A percentile compares a stretch with the other conserved stretches of the same genome.
Evolutionary conservation across 2,888 invertebrate genomes (phyloP).

Genomic region (Xanthia icteritia): DNA sequence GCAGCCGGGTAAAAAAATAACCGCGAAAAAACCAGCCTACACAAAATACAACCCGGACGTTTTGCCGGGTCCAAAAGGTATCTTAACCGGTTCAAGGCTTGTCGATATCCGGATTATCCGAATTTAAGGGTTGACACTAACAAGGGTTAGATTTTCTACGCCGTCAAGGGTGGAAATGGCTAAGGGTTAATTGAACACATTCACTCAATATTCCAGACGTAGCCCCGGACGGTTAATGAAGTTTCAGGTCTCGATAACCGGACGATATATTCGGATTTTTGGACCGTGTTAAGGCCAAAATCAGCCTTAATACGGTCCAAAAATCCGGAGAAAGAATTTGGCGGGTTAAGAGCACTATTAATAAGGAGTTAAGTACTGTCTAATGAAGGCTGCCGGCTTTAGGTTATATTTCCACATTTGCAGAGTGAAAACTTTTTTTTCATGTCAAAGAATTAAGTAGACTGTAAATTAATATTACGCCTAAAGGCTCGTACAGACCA

Average conservation of each 20-base stretch:
- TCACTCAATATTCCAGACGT: conserved; percentile 71
- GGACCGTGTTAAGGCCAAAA: conserved; percentile 33
- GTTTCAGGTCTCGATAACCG: conserved; percentile 60
- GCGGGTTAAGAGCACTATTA: conserved; percentile 9
- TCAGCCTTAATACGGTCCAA: too few relatives aligned
- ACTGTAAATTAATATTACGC: not conserved
- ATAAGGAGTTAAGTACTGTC: not conserved
- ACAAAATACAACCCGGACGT: conserved; percentile 39
- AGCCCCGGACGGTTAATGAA: conserved; percentile 59
- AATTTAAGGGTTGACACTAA: conserved; percentile 85
- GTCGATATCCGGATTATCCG: conserved; percentile 83
- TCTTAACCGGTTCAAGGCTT: conserved; percentile 79
- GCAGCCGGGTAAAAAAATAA: conserved; percentile 33
- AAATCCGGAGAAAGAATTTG: conserved; percentile 20
- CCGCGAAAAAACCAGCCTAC: conserved; percentile 42
- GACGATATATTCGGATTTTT: conserved; percentile 59
- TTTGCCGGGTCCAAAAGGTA: conserved; percentile 63
- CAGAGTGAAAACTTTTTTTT: not conserved
- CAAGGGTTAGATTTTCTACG: conserved; percentile 84
- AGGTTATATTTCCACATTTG: not conserved
- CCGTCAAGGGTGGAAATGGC: conserved; percentile 66
- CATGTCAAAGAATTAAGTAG: not conserved
- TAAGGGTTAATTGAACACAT: conserved; percentile 72
- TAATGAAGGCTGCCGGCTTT: not conserved
- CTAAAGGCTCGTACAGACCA: too few relatives aligned